Conservation (phyloP, 1,140 invertebrate genomes). For the Bradysia coprophila region DNA sequence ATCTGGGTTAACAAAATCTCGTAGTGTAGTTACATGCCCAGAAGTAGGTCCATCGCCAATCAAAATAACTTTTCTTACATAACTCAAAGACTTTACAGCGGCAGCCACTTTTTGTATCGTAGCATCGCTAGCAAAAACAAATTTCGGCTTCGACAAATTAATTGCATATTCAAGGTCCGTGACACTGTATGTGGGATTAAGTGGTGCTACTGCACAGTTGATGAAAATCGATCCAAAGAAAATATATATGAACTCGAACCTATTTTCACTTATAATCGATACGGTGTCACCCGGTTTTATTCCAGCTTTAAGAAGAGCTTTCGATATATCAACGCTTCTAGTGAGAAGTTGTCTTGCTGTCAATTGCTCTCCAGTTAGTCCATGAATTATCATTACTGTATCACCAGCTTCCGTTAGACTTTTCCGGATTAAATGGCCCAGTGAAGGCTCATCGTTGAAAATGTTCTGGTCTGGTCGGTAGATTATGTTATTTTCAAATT, state of each 20-base stretch:
- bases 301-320: too few species aligned
- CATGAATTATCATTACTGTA: too few species aligned
- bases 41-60: constrained; percentile 22
- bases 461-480: too few species aligned
- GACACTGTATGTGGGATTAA: constrained; percentile 28
- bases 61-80: constrained; percentile 25
- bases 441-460: too few species aligned
- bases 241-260: constrained; percentile 23
- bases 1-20: constrained; percentile 7
- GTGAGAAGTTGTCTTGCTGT: too few species aligned
- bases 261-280: constrained; percentile 32
- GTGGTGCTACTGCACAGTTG: constrained; percentile 22
- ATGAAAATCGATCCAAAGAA: constrained; percentile 18
- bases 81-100: constrained; percentile 24
- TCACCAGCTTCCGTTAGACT: too few species aligned
- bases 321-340: too few species aligned
- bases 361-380: too few species aligned
- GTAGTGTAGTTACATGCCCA: background rate
- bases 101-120: constrained; percentile 26
- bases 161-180: constrained; percentile 42
- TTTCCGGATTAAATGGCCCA: too few species aligned
- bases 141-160: constrained; percentile 41
- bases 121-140: constrained; percentile 40
- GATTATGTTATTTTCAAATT: too few species aligned
- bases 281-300: too few species aligned